Percentiles rank a stretch among this genome's conserved stretches.
phyloP scores from a whole-genome alignment of 1,140 invertebrate species.

The Microvelia longipes region DNA sequence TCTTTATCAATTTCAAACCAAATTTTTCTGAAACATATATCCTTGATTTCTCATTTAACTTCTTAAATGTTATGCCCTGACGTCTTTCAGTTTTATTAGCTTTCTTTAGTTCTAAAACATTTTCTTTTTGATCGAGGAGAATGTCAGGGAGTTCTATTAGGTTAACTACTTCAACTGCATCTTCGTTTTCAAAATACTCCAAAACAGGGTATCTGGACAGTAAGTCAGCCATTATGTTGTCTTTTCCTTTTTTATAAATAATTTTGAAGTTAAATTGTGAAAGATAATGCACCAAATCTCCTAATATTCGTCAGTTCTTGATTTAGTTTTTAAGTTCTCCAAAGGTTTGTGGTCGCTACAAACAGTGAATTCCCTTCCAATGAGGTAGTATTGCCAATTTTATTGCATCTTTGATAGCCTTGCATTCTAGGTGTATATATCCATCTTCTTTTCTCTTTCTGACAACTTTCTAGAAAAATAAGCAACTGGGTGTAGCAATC shows the following conservation, averaged over 20 bases:
- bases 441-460: constrained; percentile 13
- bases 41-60: no score
- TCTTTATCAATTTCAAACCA: no score
- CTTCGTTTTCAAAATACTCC: no score
- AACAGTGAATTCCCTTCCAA: constrained; percentile 13
- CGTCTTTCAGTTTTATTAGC: no score
- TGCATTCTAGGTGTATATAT: constrained; percentile 24
- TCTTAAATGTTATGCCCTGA: no score
- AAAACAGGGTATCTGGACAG: no score
- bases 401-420: constrained; percentile 18
- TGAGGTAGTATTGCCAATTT: constrained; percentile 19
- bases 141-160: no score
- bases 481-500: constrained; percentile 13
- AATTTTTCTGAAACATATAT: no score
- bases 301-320: constrained; percentile 15
- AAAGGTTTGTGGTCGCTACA: constrained; percentile 17
- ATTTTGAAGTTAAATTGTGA: constrained; percentile 16
- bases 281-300: constrained; percentile 13
- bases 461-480: constrained; percentile 9
- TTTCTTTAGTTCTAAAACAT: no score
- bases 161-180: no score
- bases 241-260: constrained; percentile 12
- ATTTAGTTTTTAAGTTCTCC: constrained; percentile 15
- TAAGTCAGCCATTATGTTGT: constrained; percentile 13
- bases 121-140: no score